Base-by-base conservation (phyloP, 2,113 vertebrate genomes). In the Indri indri region DNA sequence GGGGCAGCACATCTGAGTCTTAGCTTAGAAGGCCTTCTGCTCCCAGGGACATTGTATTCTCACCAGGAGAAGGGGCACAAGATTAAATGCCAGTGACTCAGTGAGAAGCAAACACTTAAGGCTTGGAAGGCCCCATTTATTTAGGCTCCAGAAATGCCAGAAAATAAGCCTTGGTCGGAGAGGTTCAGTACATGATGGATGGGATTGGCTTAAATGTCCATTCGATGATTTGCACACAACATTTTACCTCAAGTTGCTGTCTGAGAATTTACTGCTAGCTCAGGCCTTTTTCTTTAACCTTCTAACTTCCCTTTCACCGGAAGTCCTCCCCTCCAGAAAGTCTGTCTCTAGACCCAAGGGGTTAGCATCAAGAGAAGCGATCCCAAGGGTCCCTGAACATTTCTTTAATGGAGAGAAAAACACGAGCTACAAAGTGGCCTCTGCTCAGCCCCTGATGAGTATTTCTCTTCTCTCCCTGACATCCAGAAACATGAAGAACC, bases 401-500 rank as follows among this genome's bases (percentile, higher is more conserved):
- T 81, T 54, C 40, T 77, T 81, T 27, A 50, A 63, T 23, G 32
- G n/a, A 61, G 6, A 30, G 11, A 70, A 59, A 90, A 76, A 25
- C 10, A 0, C 20, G 59, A 47, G 20, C 40, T 73, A 23, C 65
- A 13, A 11, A 4, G 25, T 8, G 6, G 50, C 3, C 30, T 32
- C 79, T 42, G 25, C 2, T 12, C 57, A 22, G 23, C 8, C 57
- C 37, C 81, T 91, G 34, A 93, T 23, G 34, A 37, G 3, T 32
- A 2, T 50, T 42, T 86, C 32, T 7, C 97, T 93, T 98, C 77
- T 97, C 85, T 97, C 68, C 73, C 40, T 84, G 10, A 70, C 27
- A 68, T 97, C 30, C 97, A 99, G 99, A 99, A 99, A 97, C 98
- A 99, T 65, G 98, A 99, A 98, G 99, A 98, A 90, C 98, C 99